phyloP scores from a whole-genome alignment of 2,113 vertebrate species.

The Egretta garzetta region DNA sequence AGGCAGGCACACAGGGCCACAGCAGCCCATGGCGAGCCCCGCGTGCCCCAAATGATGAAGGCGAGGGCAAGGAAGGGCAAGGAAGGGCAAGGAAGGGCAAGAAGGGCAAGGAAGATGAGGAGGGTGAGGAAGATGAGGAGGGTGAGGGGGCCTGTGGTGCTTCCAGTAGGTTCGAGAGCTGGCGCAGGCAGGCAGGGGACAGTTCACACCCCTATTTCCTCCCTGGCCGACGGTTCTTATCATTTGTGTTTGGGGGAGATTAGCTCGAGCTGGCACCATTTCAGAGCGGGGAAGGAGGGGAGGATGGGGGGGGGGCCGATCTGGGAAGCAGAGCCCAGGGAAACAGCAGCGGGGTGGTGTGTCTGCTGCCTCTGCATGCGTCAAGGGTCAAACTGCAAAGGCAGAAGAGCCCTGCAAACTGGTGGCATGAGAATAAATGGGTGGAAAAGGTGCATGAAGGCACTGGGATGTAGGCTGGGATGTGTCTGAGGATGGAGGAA shows the following conservation, averaged over 20 bases:
- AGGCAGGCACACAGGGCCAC: accelerated
- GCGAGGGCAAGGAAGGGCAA: neutral
- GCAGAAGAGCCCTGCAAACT: neutral
- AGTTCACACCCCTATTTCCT: neutral
- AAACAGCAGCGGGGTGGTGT: accelerated
- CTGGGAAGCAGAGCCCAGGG: neutral
- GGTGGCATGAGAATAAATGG: neutral
- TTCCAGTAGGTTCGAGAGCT: neutral
- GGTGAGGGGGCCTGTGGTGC: neutral
- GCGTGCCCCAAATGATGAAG: neutral
- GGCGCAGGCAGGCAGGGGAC: neutral
- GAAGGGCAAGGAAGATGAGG: neutral
- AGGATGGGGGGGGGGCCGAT: neutral
- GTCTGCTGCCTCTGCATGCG: neutral
- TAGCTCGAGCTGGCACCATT: neutral
- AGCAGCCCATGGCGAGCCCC: accelerated
- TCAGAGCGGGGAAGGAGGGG: neutral
- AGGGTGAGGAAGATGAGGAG: neutral
- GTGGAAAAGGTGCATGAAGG: neutral
- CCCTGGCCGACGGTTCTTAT: neutral
- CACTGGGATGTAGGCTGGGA: neutral
- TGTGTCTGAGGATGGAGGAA: neutral
- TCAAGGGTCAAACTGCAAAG: neutral
- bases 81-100: no score
- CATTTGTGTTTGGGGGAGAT: slow-evolving; percentile 48